These are phyloP conservation scores for Nibea coibor DNA, from an alignment of 2,113 vertebrate genomes.

Conservation along the genomic window DNA sequence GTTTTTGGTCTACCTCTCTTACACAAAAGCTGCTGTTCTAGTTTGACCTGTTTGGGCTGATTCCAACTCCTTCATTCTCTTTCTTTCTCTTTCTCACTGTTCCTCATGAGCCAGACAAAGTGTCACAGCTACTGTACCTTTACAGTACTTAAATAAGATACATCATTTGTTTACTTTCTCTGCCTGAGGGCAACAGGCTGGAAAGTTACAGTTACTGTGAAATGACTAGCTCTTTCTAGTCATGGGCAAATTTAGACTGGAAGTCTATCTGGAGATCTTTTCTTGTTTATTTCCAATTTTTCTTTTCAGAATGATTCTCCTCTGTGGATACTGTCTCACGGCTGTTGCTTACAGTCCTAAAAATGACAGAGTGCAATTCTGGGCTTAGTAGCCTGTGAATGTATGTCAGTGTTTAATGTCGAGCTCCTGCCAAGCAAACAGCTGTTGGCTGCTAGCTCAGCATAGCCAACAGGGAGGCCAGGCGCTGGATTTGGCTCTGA, in stretches of 20 bases:
- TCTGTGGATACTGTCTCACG: not conserved
- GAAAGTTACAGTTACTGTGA: not conserved
- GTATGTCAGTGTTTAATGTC: conserved; percentile 44
- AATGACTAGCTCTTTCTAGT: not conserved
- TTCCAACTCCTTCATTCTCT: conserved; percentile 1
- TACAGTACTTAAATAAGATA: not conserved
- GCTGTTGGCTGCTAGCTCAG: conserved; percentile 45
- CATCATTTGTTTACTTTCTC: conserved; percentile 8
- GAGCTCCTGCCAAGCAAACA: conserved; percentile 53
- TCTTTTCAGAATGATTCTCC: conserved; percentile 1
- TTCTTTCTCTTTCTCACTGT: not conserved
- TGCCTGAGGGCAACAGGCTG: conserved; percentile 15
- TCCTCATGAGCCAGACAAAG: not conserved
- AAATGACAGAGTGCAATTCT: conserved; percentile 21
- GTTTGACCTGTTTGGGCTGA: conserved; percentile 17
- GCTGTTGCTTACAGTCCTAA: conserved; percentile 14
- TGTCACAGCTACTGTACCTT: not conserved
- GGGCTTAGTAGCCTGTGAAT: conserved; percentile 18
- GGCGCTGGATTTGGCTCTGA: conserved; percentile 47
- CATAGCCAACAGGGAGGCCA: conserved; percentile 13
- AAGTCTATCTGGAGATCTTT: conserved; percentile 13
- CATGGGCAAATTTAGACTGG: conserved; percentile 18
- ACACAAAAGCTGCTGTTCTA: conserved; percentile 12
- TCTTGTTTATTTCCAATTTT: conserved; percentile 3
- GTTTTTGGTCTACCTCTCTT: not conserved